These are phyloP conservation scores for Athalia cordata DNA, from an alignment of 2,888 invertebrate species.

Conservation along the genomic window DNA sequence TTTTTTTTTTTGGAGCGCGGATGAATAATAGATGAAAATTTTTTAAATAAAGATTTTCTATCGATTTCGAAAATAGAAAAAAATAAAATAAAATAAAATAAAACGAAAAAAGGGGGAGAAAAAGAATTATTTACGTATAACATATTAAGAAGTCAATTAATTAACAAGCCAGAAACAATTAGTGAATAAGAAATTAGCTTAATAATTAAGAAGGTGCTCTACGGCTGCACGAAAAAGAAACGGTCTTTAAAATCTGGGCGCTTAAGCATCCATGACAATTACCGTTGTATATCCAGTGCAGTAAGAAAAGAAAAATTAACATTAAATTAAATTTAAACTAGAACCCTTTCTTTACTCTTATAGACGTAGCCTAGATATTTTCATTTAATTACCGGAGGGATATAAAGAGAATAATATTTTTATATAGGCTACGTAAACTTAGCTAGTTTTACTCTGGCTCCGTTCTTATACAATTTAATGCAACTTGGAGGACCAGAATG, in stretches of 20 bases:
- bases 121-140: neutral
- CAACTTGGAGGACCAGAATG: no score
- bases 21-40: no score
- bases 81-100: neutral
- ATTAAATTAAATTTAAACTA: conserved; percentile 27
- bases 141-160: neutral
- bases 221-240: conserved; percentile 32
- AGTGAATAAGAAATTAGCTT: conserved; percentile 30
- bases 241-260: conserved; percentile 13
- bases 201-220: neutral
- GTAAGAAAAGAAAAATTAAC: conserved; percentile 12
- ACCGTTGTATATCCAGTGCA: conserved; percentile 10
- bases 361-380: conserved; percentile 15
- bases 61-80: neutral
- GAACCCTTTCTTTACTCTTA: neutral
- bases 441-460: neutral
- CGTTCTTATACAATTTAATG: neutral
- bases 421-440: neutral
- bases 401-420: neutral
- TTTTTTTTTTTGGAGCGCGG: neutral
- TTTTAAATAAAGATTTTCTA: neutral
- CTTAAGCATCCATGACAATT: conserved; percentile 43
- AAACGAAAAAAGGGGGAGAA: neutral
- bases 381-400: conserved; percentile 14
- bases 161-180: conserved; percentile 28